Base-by-base conservation (phyloP, 2,797 vertebrate species). In the Phoebastria nigripes region DNA sequence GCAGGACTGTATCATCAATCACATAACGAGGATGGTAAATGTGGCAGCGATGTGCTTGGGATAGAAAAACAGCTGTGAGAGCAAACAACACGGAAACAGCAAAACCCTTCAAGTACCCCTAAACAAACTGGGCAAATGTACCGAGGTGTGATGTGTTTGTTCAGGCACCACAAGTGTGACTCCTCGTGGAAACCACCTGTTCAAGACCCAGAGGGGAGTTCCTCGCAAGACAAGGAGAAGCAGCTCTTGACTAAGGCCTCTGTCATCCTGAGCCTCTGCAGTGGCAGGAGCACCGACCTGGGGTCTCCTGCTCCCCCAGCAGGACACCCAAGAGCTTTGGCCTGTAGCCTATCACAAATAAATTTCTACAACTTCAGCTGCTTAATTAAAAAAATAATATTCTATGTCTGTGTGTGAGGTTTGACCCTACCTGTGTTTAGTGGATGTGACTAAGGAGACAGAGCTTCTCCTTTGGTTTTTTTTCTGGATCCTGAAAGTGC, bases 231-330 rank as follows among this genome's bases (percentile, higher is more conserved):
- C 4, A 3, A 62, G 47, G 9, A 87, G 35, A 46, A 63, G 22
- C 22, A 44, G 11, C 11, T 74, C 39, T 70, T 1, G 1, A 41
- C 29, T 84, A 21, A 25, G 49, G 28, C 6, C 14, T 76, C 62
- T 74, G 11, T 47, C 31, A 52, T 26, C 20, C 31, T 61, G 41
- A 70, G 16, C 61, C 20, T 52, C 13, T 1, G 5, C 31, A 49
- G 82, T 0, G 0, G 31, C 52, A 54, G 49, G 3, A 76, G 4
- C n/a, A 28, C 8, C 0, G 2, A 19, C 24, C 15, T 72, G 22
- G 8, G 8, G 12, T 65, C 28, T 88, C 15, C 78, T 84, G 9
- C 13, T 39, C 28, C 46, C 17, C 15, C 10, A 9, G 7, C 0
- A 2, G 33, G 8, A 37, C 14, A 55, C 17, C 12, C 12, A 46